Conservation (phyloP, 2,888 invertebrate species). For the Diarsia brunnea region DNA sequence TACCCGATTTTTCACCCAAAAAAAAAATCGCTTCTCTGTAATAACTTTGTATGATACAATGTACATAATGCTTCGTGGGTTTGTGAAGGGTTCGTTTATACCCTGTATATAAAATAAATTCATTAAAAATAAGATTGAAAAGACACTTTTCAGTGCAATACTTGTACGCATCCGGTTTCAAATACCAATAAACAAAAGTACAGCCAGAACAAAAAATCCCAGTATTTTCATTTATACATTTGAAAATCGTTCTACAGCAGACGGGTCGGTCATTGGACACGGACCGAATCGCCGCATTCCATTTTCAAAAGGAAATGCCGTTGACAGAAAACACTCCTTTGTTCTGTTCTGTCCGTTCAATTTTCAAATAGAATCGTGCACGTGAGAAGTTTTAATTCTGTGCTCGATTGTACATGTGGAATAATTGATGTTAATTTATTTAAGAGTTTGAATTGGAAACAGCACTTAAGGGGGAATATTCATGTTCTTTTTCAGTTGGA, state of each 20-base stretch:
- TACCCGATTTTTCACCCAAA: too few relatives aligned
- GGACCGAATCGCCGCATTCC: slow-evolving; percentile 80
- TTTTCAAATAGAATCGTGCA: slow-evolving; percentile 78
- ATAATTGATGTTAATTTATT: slow-evolving; percentile 74
- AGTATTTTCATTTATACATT: slow-evolving; percentile 70
- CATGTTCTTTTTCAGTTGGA: slow-evolving; percentile 39
- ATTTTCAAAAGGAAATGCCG: slow-evolving; percentile 85
- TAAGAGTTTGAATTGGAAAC: slow-evolving; percentile 63
- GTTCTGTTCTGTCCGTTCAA: slow-evolving; percentile 81
- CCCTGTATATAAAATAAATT: not conserved
- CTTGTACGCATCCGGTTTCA: not conserved
- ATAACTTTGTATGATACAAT: too few relatives aligned
- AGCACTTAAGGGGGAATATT: slow-evolving; percentile 46
- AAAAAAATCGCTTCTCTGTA: too few relatives aligned
- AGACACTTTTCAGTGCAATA: not conserved
- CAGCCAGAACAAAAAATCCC: slow-evolving; percentile 68
- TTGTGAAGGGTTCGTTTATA: too few relatives aligned
- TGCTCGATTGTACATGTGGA: slow-evolving; percentile 65
- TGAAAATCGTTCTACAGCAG: slow-evolving; percentile 75
- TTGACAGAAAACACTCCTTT: slow-evolving; percentile 87
- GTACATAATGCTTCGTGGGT: too few relatives aligned
- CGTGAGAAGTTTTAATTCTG: slow-evolving; percentile 74
- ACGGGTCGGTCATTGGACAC: slow-evolving; percentile 74
- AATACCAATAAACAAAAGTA: slow-evolving; percentile 66
- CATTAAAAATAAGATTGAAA: not conserved